These are phyloP conservation scores for Habrosyne pyritoides DNA, from an alignment of 2,888 invertebrate genomes.

Conservation along the genomic window DNA sequence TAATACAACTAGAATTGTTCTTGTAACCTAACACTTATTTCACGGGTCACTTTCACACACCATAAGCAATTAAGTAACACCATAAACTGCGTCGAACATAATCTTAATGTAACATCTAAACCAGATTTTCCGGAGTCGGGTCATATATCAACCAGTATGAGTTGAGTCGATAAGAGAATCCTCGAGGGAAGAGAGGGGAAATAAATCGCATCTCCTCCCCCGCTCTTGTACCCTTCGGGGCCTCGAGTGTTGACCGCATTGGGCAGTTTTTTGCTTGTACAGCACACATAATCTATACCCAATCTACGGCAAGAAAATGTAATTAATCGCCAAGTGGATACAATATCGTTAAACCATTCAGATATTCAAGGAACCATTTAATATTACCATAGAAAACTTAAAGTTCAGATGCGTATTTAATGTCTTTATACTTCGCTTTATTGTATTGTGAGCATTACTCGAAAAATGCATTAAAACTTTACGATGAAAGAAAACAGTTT, in stretches of 20 bases:
- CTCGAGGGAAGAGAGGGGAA: slow-evolving; percentile 55
- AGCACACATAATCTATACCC: neutral
- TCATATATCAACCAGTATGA: slow-evolving; percentile 59
- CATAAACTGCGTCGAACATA: slow-evolving; percentile 23
- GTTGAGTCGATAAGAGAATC: slow-evolving; percentile 55
- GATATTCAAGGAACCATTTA: too few relatives aligned
- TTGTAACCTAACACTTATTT: slow-evolving; percentile 7
- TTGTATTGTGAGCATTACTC: neutral
- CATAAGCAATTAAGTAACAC: slow-evolving; percentile 26
- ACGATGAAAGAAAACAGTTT: neutral
- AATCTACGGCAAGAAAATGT: neutral
- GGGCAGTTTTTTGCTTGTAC: slow-evolving; percentile 29
- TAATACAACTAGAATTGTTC: too few relatives aligned
- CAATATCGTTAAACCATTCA: too few relatives aligned
- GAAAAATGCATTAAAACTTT: neutral
- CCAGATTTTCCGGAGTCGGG: slow-evolving; percentile 44
- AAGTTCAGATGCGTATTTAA: too few relatives aligned
- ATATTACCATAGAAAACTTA: too few relatives aligned
- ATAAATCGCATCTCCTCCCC: slow-evolving; percentile 46
- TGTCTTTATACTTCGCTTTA: neutral
- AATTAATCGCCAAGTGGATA: too few relatives aligned
- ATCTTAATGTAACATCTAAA: slow-evolving; percentile 50
- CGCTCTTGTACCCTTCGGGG: slow-evolving; percentile 17
- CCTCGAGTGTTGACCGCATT: slow-evolving; percentile 32
- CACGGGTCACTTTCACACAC: slow-evolving; percentile 5